Evolutionary conservation across 2,113 vertebrate species (phyloP).

Genomic region (Prionailurus viverrinus): DNA sequence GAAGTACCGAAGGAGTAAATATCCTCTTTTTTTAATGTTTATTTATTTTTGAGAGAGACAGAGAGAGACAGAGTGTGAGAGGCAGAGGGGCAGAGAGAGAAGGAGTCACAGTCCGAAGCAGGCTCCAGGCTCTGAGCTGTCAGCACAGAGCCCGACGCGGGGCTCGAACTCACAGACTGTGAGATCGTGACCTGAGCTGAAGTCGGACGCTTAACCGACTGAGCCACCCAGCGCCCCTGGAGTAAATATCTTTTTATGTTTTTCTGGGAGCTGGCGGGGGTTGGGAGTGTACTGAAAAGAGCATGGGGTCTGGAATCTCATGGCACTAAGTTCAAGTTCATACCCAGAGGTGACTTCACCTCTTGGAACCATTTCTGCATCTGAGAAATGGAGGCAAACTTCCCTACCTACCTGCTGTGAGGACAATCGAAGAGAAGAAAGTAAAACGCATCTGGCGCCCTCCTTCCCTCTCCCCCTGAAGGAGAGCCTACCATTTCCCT

Average conservation of each 20-base stretch:
- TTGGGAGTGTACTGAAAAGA: neutral
- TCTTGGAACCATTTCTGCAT: neutral
- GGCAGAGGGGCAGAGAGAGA: no score
- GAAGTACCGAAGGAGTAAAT: neutral
- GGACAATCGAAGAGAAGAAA: neutral
- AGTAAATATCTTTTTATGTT: neutral
- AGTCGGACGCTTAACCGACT: no score
- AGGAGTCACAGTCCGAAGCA: no score
- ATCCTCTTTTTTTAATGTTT: neutral
- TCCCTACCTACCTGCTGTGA: neutral
- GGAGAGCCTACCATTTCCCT: neutral
- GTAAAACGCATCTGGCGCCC: neutral
- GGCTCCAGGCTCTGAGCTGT: no score
- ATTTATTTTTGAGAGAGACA: no score
- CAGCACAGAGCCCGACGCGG: no score
- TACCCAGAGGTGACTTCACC: neutral
- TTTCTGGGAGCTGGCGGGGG: neutral
- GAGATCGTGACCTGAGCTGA: no score
- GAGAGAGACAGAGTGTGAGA: no score
- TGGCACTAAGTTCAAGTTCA: neutral
- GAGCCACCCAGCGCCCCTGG: no score
- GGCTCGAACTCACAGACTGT: no score
- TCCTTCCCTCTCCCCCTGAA: neutral
- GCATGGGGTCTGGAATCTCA: neutral
- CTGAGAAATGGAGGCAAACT: neutral